These are phyloP conservation scores for Phalacrocorax carbo DNA, from an alignment of 2,113 vertebrate genomes.

Conservation along the genomic window DNA sequence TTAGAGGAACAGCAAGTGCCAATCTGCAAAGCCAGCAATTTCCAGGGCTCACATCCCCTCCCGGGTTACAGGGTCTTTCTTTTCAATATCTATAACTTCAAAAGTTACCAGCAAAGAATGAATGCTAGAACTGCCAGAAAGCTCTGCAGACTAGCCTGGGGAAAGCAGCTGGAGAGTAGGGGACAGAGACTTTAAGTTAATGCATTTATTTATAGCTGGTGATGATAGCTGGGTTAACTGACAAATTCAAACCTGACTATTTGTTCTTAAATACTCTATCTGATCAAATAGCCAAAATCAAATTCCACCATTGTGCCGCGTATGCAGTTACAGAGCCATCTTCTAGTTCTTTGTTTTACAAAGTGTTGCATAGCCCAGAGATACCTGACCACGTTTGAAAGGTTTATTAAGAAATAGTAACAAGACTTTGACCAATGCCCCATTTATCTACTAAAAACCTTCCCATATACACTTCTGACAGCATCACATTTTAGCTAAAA, in stretches of 20 bases:
- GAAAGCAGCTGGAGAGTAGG: background rate
- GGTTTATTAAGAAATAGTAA: background rate
- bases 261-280: background rate
- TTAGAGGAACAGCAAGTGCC: background rate
- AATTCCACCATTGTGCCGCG: background rate
- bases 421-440: rapidly evolving
- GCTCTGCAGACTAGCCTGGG: background rate
- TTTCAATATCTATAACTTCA: background rate
- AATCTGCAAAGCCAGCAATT: background rate
- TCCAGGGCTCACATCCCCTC: background rate
- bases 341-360: background rate
- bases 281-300: background rate
- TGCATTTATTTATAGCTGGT: background rate
- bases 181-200: background rate
- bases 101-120: background rate
- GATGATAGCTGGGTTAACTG: background rate
- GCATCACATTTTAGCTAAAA: background rate
- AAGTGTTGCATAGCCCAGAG: background rate
- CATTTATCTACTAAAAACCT: background rate
- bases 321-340: background rate
- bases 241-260: background rate
- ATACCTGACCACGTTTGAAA: background rate
- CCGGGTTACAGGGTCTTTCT: background rate
- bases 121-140: background rate
- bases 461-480: background rate